phyloP scores from a whole-genome alignment of 2,888 invertebrate species.

The Dolichopus griseipennis region DNA sequence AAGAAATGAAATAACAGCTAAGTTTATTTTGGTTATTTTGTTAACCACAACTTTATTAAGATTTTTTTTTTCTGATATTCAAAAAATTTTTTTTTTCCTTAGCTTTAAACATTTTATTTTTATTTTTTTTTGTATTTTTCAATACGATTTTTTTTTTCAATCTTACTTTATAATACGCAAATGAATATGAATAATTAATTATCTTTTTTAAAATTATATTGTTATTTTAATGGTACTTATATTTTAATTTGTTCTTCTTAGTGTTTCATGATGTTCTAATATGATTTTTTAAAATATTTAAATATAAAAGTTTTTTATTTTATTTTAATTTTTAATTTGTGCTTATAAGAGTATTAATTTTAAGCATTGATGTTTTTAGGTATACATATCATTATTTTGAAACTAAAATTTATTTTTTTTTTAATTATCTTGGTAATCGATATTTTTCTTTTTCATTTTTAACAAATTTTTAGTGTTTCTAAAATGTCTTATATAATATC shows the following conservation, averaged over 20 bases:
- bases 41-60: too few relatives aligned
- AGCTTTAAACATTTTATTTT: neutral
- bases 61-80: too few relatives aligned
- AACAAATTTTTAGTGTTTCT: neutral
- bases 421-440: neutral
- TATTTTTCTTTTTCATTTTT: neutral
- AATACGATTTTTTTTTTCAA: neutral
- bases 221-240: too few relatives aligned
- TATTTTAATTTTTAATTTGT: too few relatives aligned
- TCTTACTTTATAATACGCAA: neutral
- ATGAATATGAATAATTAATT: slow-evolving; percentile 2
- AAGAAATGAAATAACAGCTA: too few relatives aligned
- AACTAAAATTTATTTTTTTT: too few relatives aligned
- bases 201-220: neutral
- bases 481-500: neutral
- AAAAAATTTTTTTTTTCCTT: too few relatives aligned
- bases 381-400: too few relatives aligned
- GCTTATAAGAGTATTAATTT: neutral
- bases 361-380: neutral
- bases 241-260: too few relatives aligned
- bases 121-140: neutral
- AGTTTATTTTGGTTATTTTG: too few relatives aligned
- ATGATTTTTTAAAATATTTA: too few relatives aligned
- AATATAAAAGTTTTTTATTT: neutral
- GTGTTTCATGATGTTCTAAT: too few relatives aligned